Conservation (phyloP, 1,140 invertebrate genomes). For the Papilio polyxenes region DNA sequence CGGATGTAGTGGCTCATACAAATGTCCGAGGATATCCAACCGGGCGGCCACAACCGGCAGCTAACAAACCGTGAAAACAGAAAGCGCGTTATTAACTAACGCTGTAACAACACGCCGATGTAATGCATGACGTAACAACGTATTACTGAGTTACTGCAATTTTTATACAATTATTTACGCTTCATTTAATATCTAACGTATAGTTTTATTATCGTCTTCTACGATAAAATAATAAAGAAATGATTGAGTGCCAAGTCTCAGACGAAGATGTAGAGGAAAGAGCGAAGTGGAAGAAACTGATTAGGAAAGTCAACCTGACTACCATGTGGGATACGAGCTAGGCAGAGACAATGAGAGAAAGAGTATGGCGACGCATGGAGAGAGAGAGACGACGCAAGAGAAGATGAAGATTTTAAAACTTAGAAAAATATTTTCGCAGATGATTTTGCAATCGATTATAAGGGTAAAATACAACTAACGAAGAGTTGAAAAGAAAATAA, state of each 20-base stretch:
- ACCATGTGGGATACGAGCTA: too few relatives aligned
- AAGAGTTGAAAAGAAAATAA: too few relatives aligned
- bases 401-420: neutral
- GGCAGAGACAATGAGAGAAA: too few relatives aligned
- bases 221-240: neutral
- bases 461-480: too few relatives aligned
- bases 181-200: neutral
- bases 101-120: slow-evolving; percentile 37
- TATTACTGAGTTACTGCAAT: slow-evolving; percentile 12
- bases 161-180: slow-evolving; percentile 7
- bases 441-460: too few relatives aligned
- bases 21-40: slow-evolving; percentile 47
- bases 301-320: too few relatives aligned
- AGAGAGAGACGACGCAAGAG: too few relatives aligned
- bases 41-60: slow-evolving; percentile 26
- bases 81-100: slow-evolving; percentile 54
- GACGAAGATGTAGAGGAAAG: too few relatives aligned
- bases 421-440: too few relatives aligned
- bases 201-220: neutral
- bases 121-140: slow-evolving; percentile 24
- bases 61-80: slow-evolving; percentile 58
- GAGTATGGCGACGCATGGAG: too few relatives aligned
- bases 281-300: too few relatives aligned
- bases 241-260: too few relatives aligned
- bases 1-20: slow-evolving; percentile 45